Base-by-base conservation (phyloP, 2,888 invertebrate genomes). In the Ormia ochracea region DNA sequence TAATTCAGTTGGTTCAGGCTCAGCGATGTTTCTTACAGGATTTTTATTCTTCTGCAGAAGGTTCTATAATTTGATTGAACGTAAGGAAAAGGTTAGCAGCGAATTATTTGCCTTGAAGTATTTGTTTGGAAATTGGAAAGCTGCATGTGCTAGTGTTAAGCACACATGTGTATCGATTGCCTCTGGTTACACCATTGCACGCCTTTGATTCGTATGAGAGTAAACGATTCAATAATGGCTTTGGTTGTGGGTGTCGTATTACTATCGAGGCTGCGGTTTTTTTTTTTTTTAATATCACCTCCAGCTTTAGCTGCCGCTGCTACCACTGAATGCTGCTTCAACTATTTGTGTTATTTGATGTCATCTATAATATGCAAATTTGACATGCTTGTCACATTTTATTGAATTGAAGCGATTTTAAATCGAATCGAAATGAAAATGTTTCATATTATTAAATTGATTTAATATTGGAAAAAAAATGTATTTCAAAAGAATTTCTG, bases 341-440 rank as follows among this genome's bases (percentile, higher is more conserved):
- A 65, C 36, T 66, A 61, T 68, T 73, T 66, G 70, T 61, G 31
- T 56, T 78, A 41, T 73, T 73, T 65, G 72, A 81, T 70, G 65
- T 78, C 81, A 78, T 50, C 73, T 63, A 74, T 43, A 56, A 74
- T 78, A 82, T 82, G 78, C 82, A 81, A 82, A 82, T 82, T 82
- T 81, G 82, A 82, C 82, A 82, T 78, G 81, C 82, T 78, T 78
- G 82, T 82, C 82, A 82, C 81, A 82, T 82, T 82, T 81, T 78
- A 81, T 79, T 73, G 76, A 78, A 82, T 76, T 72, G 66, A 80
- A 80, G 76, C 80, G 80, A 76, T 80, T 80, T 80, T 72, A 80
- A 80, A 80, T 80, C 76, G 80, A 80, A 80, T 80, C 76, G 76
- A 80, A 76, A 80, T 80, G 76, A 76, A 80, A 80, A 80, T 80